Evolutionary conservation across 2,797 vertebrate species (phyloP), one percentile per base, ranked within the genome.

Genomic region (Pitangus sulphuratus): DNA sequence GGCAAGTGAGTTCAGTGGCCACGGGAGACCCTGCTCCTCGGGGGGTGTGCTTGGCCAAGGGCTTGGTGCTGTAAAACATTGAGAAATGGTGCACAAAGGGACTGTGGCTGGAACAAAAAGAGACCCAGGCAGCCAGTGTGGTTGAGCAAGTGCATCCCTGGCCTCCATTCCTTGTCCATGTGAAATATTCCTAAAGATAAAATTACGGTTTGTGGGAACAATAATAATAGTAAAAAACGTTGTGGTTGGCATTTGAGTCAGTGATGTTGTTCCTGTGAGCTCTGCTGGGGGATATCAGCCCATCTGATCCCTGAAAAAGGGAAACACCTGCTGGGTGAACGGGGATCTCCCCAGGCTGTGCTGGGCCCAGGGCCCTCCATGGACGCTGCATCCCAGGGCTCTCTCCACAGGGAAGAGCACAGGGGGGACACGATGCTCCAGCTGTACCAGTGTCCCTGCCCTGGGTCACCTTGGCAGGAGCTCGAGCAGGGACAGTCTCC

Each of bases 101-200:
- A 21, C 37, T 33, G 20, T 19, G 22, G 16, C n/a, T 53, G 15
- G 45, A 21, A 47, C 22, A 4, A 26, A 31, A 24, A 7, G 1
- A 79, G 25, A 58, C 13, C n/a, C 45, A 33, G 58, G 45, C 13
- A 50, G 24, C 21, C 2, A 8, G 15, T 45, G 56, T 12, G 39
- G 33, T 37, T 15, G 40, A 78, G 40, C n/a, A 78, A 69, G 48
- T 15, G 40, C 21, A 9, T 31, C 66, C 58, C 50, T 4, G 17
- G 39, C 25, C n/a, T 60, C 24, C 12, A 31, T 9, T 58, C n/a
- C 2, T 0, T 48, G 19, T 39, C 37, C 15, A 0, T 0, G 0
- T 58, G 48, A 77, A 57, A 37, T 60, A 35, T 8, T 74, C n/a
- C 57, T 45, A 12, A 65, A 26, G 17, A 14, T 26, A 45, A 69